Evolutionary conservation across 1,140 invertebrate genomes (phyloP), one percentile per base, ranked within the genome.

Genomic region (Tetranychus cinnabarinus): DNA sequence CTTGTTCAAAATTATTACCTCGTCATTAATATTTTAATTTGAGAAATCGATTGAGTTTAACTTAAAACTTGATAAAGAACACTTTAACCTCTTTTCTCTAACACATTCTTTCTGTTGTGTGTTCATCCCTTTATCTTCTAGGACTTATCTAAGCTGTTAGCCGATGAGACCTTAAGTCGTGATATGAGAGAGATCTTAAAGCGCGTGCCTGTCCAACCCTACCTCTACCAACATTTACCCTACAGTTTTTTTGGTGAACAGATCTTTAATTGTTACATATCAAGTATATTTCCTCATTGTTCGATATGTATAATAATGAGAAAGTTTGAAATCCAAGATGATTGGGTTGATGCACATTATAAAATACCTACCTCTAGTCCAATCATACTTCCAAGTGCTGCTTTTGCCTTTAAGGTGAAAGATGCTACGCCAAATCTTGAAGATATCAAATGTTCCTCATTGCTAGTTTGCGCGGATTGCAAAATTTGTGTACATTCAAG

Each of bases 401-500:
- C 47, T 39, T 58, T 63, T 46, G 34, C 52, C 13, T 50, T n/a
- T 1, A 58, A 56, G 62, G 35, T 61, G 36, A 42, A 48, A 60
- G 3, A 45, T 56, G 13, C 36, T 52, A 10, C 54, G 23, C 12
- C 15, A 60, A 64, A 33, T 13, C 55, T 56, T 64, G 58, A 48
- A 23, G 37, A 59, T 13, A 46, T 33, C 31, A 31, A 67, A 1
- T 72, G 72, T 58, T 60, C 66, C 7, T 34, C 55, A 3, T 64
- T 76, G 2, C 59, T 75, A 2, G 65, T 67, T 5, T 76, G 74
- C 63, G 64, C 66, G 31, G 65, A 67, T 31, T 75, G 74, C 64
- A 69, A 70, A 68, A 63, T 76, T 54, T 72, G 70, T 68, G 74
- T 76, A 39, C 75, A 76, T 70, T 72, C 72, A 37, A 33, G 63